Evolutionary conservation across 2,888 invertebrate genomes (phyloP).

Genomic region (Chloromyia formosa): DNA sequence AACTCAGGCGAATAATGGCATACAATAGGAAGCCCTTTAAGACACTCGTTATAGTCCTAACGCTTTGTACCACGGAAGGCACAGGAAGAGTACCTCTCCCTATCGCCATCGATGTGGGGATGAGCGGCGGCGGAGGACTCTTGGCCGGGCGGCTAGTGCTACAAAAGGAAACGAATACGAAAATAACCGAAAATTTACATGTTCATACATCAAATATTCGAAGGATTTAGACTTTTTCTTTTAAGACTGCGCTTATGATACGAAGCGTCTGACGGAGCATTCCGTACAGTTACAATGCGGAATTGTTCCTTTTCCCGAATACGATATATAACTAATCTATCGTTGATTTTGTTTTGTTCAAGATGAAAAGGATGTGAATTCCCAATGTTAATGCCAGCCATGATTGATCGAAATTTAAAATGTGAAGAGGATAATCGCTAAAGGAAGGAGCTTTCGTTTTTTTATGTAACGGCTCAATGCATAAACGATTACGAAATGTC

Average conservation of each 20-base stretch:
- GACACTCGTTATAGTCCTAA: slow-evolving; percentile 29
- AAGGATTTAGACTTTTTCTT: slow-evolving; percentile 9
- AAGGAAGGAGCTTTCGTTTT: too few species aligned
- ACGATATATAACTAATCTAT: slow-evolving; percentile 29
- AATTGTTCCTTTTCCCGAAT: too few species aligned
- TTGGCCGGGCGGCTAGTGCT: too few species aligned
- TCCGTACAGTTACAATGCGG: neutral
- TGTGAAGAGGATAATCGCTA: too few species aligned
- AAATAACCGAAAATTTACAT: slow-evolving; percentile 35
- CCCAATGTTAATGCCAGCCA: too few species aligned
- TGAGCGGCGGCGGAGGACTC: neutral
- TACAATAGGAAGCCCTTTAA: slow-evolving; percentile 39
- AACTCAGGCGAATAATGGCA: slow-evolving; percentile 27
- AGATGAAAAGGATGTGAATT: neutral
- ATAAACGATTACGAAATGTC: too few species aligned
- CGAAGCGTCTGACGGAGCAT: neutral
- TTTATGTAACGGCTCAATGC: too few species aligned
- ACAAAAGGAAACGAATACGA: slow-evolving; percentile 26
- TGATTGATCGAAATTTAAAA: too few species aligned
- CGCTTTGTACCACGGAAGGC: neutral
- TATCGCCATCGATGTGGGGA: neutral
- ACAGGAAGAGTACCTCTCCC: too few species aligned
- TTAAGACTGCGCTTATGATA: slow-evolving; percentile 11
- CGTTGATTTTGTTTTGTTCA: slow-evolving; percentile 29
- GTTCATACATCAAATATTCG: slow-evolving; percentile 42